Base-by-base conservation (phyloP, 1,140 invertebrate species). In the Bombyx mandarina region DNA sequence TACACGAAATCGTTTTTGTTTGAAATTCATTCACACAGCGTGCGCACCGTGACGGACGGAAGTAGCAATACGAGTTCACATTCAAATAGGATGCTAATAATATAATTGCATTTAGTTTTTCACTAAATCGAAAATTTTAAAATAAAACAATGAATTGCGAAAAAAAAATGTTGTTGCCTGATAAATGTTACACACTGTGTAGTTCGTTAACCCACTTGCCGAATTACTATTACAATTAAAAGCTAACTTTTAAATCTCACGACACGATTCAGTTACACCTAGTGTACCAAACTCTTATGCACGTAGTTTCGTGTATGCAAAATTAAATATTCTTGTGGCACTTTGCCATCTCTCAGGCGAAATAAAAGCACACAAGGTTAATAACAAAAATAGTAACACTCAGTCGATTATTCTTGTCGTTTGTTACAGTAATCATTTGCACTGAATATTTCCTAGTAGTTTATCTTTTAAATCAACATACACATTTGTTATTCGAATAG, bases 191-290 rank as follows among this genome's bases (percentile, higher is more conserved):
- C 60, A 74, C 67, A 68, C 64, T 66, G 68, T 66, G 71, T 73
- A 65, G 69, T 77, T 81, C 70, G 65, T 82, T 87, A 83, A 77
- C 84, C 84, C 62, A 78, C 75, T 86, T 86, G 78, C 76, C 74
- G 73, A 66, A 69, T 78, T 79, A 67, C 72, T 75, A 68, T 82
- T 70, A 63, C 79, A 79, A 83, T 82, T 76, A 79, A 77, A 72
- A 66, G 67, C 65, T 55, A 66, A 57, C 26, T 42, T 56, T 35
- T 43, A 62, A 58, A 63, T 65, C 62, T 58, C 60, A 62, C 58
- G 64, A 61, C 53, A 54, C 54, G 54, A 61, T 55, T 65, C 56
- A 46, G 57, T 62, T 52, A 35, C 52, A 70, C 57, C 69, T 82
- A 82, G 80, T 83, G 71, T 79, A 77, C 7, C 42, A 51, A 10